Percentiles rank a stretch among this genome's conserved stretches.
phyloP scores from a whole-genome alignment of 2,888 invertebrate species.

The Poecilobothrus nobilitatus region DNA sequence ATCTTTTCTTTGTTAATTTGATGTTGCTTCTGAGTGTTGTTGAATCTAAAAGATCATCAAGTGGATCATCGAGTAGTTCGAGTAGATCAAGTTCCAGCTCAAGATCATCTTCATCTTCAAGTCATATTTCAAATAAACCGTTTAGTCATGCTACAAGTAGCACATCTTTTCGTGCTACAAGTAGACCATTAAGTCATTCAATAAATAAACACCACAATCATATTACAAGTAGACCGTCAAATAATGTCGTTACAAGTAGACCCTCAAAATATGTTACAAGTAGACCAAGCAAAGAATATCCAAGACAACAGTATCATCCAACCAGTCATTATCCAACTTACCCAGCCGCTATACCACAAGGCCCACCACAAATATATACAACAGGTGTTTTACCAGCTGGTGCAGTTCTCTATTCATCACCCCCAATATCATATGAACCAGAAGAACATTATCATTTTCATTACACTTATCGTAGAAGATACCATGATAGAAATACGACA shows the following conservation, averaged over 20 bases:
- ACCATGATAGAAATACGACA: neutral
- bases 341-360: neutral
- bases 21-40: neutral
- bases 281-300: conserved; percentile 33
- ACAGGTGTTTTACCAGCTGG: conserved; percentile 27
- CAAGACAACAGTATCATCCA: conserved; percentile 24
- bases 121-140: neutral
- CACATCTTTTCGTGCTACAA: neutral
- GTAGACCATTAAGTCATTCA: neutral
- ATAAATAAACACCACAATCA: neutral
- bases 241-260: neutral
- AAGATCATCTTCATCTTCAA: neutral
- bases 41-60: neutral
- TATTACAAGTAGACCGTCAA: neutral
- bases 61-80: neutral
- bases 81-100: neutral
- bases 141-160: neutral
- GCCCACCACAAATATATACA: conserved; percentile 23
- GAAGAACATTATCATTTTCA: conserved; percentile 23
- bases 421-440: conserved; percentile 8
- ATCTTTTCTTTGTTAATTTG: neutral
- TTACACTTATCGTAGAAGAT: conserved; percentile 30
- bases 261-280: conserved; percentile 38
- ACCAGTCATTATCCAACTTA: conserved; percentile 8
- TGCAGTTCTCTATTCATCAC: conserved; percentile 24